These are phyloP conservation scores for Chorisops tibialis DNA, from an alignment of 2,888 invertebrate species.

Conservation along the genomic window DNA sequence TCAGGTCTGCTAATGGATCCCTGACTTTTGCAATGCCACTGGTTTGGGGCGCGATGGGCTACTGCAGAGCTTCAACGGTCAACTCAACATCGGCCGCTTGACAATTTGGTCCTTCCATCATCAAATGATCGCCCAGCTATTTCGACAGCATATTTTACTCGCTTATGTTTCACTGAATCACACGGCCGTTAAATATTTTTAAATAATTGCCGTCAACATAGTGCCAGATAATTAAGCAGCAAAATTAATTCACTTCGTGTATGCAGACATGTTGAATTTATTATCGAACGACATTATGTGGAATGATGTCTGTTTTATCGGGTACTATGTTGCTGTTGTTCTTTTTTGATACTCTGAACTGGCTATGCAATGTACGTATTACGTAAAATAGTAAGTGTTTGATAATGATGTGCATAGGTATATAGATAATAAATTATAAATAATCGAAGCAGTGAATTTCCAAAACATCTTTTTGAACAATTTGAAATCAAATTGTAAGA, in stretches of 20 bases:
- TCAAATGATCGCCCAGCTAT: background rate
- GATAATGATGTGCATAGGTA: too few relatives aligned
- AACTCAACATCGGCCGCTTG: background rate
- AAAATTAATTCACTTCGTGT: constrained; percentile 51
- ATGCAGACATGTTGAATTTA: constrained; percentile 40
- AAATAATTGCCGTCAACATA: constrained; percentile 32
- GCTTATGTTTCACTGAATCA: constrained; percentile 14
- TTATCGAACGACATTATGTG: constrained; percentile 24
- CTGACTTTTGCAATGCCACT: background rate
- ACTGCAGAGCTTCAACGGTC: background rate
- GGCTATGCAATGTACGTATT: too few relatives aligned
- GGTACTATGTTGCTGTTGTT: background rate
- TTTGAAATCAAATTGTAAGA: too few relatives aligned
- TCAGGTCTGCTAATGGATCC: too few relatives aligned
- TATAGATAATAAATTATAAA: too few relatives aligned
- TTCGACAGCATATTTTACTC: background rate
- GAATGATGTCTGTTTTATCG: constrained; percentile 13
- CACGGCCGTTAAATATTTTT: constrained; percentile 31
- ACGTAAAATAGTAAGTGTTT: too few relatives aligned
- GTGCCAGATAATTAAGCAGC: constrained; percentile 49
- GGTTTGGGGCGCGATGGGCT: background rate
- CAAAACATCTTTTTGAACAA: too few relatives aligned
- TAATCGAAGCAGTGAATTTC: too few relatives aligned
- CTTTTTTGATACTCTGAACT: background rate
- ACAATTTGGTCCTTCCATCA: background rate